Base-by-base conservation (phyloP, 1,140 invertebrate species). In the Drosophila subpulchrella region DNA sequence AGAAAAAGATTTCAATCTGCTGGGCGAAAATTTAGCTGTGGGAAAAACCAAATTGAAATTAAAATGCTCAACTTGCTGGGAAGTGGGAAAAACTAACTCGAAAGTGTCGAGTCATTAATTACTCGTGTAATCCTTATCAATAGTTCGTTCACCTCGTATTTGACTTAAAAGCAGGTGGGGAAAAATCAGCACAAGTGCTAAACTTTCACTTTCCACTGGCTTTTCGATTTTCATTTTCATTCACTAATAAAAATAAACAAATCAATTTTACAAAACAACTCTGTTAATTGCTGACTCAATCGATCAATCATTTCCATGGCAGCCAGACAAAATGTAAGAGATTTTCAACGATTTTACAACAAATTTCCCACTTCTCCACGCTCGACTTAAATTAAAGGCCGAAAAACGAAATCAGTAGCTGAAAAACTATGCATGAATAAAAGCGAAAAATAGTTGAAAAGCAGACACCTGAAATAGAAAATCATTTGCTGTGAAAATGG, bases 401-500 rank as follows among this genome's bases (percentile, higher is more conserved):
- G 38, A 75, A 63, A 73, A 50, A 62, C 39, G n/a, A 50, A 61
- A 74, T 48, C 42, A 75, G 15, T 51, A 42, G 61, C 17, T 13
- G 13, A 13, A 48, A 59, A 65, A 57, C 38, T 34, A 39, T 34
- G 11, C 38, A 50, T 36, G 38, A 51, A 53, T 68, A 70, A 70
- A 47, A 38, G 41, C 24, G 24, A 55, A 66, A 70, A 70, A 70
- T 67, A 67, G 62, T 68, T 70, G 62, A 55, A 68, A 47, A 53
- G 65, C 61, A 66, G 63, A 67, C 41, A 38, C 42, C 62, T 70
- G 54, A 65, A 75, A 75, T 75, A 75, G 72, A 75, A 75, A 75
- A 75, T 75, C 73, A 75, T 54, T 75, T 48, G 59, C 73, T 75
- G 48, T 75, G 73, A 75, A 75, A 75, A 75, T 75, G 61, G 62